phyloP scores from a whole-genome alignment of 2,113 vertebrate genomes.

The Cichladusa arquata region DNA sequence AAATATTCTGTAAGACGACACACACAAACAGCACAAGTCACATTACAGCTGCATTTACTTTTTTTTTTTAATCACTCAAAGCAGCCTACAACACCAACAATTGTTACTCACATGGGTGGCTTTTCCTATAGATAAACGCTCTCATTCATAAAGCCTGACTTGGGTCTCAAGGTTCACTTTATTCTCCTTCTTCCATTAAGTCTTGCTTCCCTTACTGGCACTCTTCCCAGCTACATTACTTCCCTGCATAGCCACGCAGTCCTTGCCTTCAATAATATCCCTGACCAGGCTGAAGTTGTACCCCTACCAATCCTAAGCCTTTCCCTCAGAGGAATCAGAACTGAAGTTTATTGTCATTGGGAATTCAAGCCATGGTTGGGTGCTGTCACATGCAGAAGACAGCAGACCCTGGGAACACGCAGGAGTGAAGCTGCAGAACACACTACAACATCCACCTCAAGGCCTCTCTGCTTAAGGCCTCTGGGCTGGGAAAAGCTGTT shows the following conservation, averaged over 20 bases:
- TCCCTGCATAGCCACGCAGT: background rate
- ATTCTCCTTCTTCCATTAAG: slow-evolving; percentile 3
- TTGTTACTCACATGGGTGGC: slow-evolving; percentile 11
- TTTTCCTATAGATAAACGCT: background rate
- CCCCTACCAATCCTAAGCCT: background rate
- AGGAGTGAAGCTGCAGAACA: background rate
- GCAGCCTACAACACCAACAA: background rate
- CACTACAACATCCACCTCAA: background rate
- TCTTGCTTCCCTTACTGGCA: background rate
- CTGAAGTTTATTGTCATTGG: background rate
- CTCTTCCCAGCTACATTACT: background rate
- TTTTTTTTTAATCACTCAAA: background rate
- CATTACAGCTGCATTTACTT: slow-evolving; percentile 34
- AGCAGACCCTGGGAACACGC: background rate
- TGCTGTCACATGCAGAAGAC: fast-evolving
- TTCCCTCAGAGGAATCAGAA: background rate
- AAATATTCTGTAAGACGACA: slow-evolving; percentile 65
- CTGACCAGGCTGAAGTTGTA: background rate
- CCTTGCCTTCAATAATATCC: background rate
- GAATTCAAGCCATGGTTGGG: background rate
- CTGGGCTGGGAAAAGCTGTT: background rate
- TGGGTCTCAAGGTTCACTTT: background rate
- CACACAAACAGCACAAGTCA: slow-evolving; percentile 53
- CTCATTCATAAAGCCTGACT: slow-evolving; percentile 24
- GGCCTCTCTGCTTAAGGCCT: background rate